These are phyloP conservation scores for Lacerta agilis DNA, from an alignment of 2,797 vertebrate species.

Conservation along the genomic window DNA sequence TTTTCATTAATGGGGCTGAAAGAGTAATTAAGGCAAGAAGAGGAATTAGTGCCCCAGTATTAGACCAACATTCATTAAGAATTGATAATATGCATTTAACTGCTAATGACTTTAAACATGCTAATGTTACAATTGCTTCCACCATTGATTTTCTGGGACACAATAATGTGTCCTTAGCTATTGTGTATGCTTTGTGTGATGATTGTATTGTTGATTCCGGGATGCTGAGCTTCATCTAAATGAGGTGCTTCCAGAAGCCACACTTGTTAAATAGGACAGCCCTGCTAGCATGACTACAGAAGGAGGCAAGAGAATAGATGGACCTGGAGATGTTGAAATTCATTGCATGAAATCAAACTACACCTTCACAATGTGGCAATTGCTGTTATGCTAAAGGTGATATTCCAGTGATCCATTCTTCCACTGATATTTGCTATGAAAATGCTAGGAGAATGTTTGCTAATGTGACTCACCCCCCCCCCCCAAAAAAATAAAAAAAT, in stretches of 20 bases:
- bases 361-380: neutral
- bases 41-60: constrained; percentile 37
- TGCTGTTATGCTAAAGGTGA: neutral
- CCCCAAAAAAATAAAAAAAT: neutral
- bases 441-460: neutral
- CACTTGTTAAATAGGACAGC: neutral
- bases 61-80: constrained; percentile 36
- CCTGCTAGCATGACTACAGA: neutral
- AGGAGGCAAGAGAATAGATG: neutral
- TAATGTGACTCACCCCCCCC: neutral
- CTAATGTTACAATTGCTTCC: constrained; percentile 44
- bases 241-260: neutral
- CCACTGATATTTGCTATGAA: neutral
- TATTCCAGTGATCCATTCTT: neutral
- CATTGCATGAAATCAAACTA: neutral
- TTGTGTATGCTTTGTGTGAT: constrained; percentile 1
- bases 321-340: neutral
- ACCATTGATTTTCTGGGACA: constrained; percentile 41
- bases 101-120: constrained; percentile 36
- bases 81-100: constrained; percentile 46
- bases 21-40: constrained; percentile 42
- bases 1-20: constrained; percentile 41
- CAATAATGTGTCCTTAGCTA: constrained; percentile 31
- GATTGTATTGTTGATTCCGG: constrained; percentile 10
- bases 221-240: neutral